Evolutionary conservation across 2,797 vertebrate species (phyloP).

Genomic region (Peromyscus aztecus): DNA sequence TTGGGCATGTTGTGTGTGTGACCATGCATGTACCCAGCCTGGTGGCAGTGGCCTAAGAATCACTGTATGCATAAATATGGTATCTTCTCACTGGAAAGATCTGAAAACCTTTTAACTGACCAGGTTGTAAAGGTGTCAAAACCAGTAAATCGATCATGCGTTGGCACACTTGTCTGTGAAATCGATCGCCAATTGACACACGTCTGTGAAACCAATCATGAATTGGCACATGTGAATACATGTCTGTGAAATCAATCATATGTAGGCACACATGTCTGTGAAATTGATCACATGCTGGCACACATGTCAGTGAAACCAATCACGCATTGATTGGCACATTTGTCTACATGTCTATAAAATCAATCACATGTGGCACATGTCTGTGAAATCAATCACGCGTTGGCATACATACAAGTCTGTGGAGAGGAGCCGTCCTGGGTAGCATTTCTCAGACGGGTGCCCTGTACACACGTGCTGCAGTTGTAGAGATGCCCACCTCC

Average conservation of each 20-base stretch:
- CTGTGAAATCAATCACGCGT: neutral
- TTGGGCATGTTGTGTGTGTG: constrained; percentile 53
- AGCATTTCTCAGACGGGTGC: neutral
- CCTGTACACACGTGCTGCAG: neutral
- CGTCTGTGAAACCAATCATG: neutral
- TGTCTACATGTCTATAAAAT: neutral
- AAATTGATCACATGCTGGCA: neutral
- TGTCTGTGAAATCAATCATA: neutral
- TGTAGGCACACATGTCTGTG: neutral
- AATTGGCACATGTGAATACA: neutral
- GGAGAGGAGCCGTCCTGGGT: neutral
- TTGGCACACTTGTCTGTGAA: neutral
- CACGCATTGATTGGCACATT: neutral
- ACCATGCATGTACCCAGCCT: too few species aligned
- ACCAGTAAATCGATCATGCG: neutral
- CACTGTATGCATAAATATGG: constrained; percentile 25
- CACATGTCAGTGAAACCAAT: neutral
- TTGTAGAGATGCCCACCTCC: neutral
- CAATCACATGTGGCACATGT: neutral
- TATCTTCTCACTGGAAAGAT: constrained; percentile 13
- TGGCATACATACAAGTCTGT: neutral
- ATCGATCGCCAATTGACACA: neutral
- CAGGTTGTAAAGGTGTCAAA: constrained; percentile 45
- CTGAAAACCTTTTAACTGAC: neutral
- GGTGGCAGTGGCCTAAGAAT: constrained; percentile 33